A percentile compares a stretch with the other conserved stretches of the same genome.
These are phyloP conservation scores for Oreochromis mossambicus DNA, from an alignment of 2,797 vertebrate species.

Conservation along the genomic window DNA sequence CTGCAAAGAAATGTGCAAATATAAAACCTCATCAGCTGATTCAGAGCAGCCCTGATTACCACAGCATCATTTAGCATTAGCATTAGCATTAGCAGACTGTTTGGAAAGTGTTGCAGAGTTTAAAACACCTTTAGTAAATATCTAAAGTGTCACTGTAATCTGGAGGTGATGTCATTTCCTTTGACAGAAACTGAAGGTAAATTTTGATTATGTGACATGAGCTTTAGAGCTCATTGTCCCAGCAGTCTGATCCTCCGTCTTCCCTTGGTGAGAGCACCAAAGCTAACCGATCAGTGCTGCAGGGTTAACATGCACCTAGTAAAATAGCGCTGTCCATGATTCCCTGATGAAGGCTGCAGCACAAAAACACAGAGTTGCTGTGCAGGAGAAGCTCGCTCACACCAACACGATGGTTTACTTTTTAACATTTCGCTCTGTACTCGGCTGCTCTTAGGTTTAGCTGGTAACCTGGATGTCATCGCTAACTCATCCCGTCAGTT, in stretches of 20 bases:
- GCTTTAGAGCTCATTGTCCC: neutral
- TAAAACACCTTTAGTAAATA: neutral
- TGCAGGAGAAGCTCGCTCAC: neutral
- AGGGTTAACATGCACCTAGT: neutral
- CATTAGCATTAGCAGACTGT: neutral
- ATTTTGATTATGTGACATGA: neutral
- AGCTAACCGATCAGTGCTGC: neutral
- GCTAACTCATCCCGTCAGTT: neutral
- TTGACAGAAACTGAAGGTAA: neutral
- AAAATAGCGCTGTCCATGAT: neutral
- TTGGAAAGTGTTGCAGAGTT: neutral
- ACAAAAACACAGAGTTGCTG: neutral
- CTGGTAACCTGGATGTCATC: neutral
- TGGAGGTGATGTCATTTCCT: neutral
- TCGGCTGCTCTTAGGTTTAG: neutral
- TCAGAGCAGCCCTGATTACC: neutral
- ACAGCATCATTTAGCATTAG: neutral
- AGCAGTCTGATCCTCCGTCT: neutral
- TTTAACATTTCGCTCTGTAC: neutral
- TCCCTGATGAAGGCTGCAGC: neutral
- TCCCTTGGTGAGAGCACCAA: neutral
- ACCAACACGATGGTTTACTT: neutral
- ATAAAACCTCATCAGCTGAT: neutral
- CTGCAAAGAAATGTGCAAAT: neutral
- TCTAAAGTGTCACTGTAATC: neutral